Evolutionary conservation across 2,797 vertebrate genomes (phyloP).

Genomic region (Masticophis lateralis): DNA sequence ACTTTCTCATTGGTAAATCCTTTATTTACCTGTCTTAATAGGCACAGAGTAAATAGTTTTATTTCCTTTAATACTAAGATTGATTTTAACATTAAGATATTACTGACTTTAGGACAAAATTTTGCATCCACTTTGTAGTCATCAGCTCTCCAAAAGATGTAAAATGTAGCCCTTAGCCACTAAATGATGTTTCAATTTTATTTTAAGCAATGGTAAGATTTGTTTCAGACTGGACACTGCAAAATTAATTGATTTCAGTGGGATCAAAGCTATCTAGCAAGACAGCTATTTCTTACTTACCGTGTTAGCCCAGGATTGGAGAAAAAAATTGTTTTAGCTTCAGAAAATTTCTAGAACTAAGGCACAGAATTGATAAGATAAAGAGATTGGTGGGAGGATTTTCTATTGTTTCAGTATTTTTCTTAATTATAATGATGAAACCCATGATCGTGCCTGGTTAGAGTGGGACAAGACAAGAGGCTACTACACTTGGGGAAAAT

Average conservation of each 20-base stretch:
- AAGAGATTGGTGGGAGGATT: neutral
- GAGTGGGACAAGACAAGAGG: neutral
- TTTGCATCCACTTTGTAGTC: too few relatives aligned
- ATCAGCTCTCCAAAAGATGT: neutral
- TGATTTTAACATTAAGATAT: neutral
- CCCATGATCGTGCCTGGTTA: neutral
- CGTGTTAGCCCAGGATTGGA: neutral
- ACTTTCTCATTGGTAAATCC: conserved; percentile 2
- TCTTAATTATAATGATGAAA: neutral
- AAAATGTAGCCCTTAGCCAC: neutral
- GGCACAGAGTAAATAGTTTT: neutral
- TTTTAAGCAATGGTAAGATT: neutral
- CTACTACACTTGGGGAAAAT: neutral
- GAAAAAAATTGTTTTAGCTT: neutral
- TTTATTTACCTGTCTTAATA: neutral
- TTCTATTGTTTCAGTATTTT: neutral
- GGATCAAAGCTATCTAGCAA: neutral
- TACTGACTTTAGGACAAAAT: neutral
- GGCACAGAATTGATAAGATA: neutral
- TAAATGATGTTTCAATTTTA: neutral
- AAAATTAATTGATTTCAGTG: neutral
- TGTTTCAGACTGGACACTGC: neutral
- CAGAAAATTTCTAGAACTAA: neutral
- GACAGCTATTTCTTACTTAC: neutral
- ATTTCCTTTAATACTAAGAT: neutral